Evolutionary conservation across 2,888 invertebrate genomes (phyloP), one percentile per base, ranked within the genome.

Genomic region (Lasioglossum vierecki): DNA sequence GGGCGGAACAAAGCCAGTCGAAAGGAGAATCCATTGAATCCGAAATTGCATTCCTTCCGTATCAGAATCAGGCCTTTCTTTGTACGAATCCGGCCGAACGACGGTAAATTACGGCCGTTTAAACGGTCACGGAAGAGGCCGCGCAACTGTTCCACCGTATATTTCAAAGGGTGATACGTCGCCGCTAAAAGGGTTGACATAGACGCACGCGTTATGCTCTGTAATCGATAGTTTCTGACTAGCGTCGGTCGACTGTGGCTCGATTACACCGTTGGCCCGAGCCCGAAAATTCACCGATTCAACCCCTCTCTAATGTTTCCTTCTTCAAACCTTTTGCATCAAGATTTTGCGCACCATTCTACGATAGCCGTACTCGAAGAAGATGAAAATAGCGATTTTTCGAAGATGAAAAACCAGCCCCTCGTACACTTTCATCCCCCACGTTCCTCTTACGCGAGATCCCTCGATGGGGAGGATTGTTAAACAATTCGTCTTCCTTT

Each of bases 181-280:
- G 76, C 74, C 60, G 57, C 74, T 85, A 85, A 86, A 86, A 86
- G 82, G 85, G 82, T 77, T 82, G 79, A 84, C 84, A 84, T 84
- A 82, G 81, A 79, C 84, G 79, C 74, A 76, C 76, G 79, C 76
- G 76, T 84, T 84, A 81, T 77, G 66, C 81, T 76, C 63, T 77
- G 86, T 81, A 86, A 86, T 86, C 86, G 86, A 86, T 86, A 86
- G 85, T 82, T 84, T 74, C 79, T 60, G 63, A 82, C 79, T 71
- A 77, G 82, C 74, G 66, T 35, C 57, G 46, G 46, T 9, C 75
- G 73, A 77, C 80, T 46, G 80, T 39, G 79, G 44, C 66, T n/a
- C 68, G 73, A 79, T 86, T 84, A 76, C 72, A 30, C 60, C n/a
- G 71, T 70, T 79, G 22, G 22, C 35, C 44, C 11, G 44, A 68